Base-by-base conservation (phyloP, 2,888 invertebrate species). In the Agonopterix arenella region DNA sequence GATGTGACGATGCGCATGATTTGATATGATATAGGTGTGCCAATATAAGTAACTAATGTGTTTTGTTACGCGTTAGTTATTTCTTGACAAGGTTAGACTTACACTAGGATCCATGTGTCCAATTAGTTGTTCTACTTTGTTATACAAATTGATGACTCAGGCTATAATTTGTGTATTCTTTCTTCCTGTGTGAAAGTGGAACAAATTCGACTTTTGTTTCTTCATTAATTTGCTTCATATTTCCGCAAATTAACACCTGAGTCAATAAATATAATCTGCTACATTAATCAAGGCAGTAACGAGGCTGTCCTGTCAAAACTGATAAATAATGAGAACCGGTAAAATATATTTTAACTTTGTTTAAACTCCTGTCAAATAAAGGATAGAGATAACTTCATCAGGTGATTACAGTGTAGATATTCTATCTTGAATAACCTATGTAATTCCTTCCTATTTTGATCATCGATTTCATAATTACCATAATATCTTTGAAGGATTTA, bases 61-160 rank as follows among this genome's bases (percentile, higher is more conserved):
- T 66, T 73, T 71, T 58, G 72, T 63, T 71, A 68, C 71, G 77
- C 76, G 66, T 73, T 71, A 77, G 64, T 70, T 66, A 61, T 16
- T 11, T n/a, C n/a, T n/a, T 11, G 5, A 28, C 28, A 28, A 28
- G 48, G 48, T 48, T 48, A 47, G 13, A n/a, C 10, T 9, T 5
- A 41, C 41, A 11, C 9, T 41, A 11, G 11, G 1, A 41, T 41
- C 11, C n/a, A 5, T 41, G 10, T 4, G 11, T 41, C 8, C 41
- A 41, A 41, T 8, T 41, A 41, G n/a, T 41, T 11, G 41, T 9
- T 28, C 28, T 28, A 28, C 28, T 28, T 28, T 7, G 28, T 28
- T 28, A 28, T 28, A 28, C 28, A 41, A 41, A 11, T 41, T 10
- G 11, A 41, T 41, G 41, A 41, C 41, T 41, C 41, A 11, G 10